phyloP scores from a whole-genome alignment of 2,113 vertebrate genomes.

The Planiliza haematocheilus region DNA sequence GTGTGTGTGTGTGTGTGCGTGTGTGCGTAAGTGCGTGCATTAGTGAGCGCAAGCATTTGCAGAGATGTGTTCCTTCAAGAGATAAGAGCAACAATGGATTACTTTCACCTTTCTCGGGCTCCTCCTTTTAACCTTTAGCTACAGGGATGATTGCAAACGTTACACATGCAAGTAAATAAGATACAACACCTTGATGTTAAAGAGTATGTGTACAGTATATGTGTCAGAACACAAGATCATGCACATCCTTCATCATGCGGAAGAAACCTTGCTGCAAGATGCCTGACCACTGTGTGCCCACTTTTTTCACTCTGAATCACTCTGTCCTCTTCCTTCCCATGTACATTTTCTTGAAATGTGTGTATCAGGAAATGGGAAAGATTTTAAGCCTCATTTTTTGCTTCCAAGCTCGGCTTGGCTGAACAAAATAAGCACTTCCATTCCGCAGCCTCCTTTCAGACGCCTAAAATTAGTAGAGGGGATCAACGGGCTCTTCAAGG shows the following conservation, averaged over 20 bases:
- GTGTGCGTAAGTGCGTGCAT: slow-evolving; percentile 16
- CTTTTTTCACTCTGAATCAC: slow-evolving; percentile 12
- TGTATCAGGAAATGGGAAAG: slow-evolving; percentile 18
- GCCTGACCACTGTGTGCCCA: neutral
- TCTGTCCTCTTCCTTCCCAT: slow-evolving; percentile 17
- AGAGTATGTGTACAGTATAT: neutral
- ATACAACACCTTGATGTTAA: neutral
- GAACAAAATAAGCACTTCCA: slow-evolving; percentile 31
- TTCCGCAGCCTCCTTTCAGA: slow-evolving; percentile 15
- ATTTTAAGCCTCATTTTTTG: neutral
- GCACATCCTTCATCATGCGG: slow-evolving; percentile 42
- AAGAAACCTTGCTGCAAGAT: slow-evolving; percentile 17
- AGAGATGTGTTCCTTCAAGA: slow-evolving; percentile 49
- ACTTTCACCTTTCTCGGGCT: slow-evolving; percentile 46
- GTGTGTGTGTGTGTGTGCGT: neutral
- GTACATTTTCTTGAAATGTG: slow-evolving; percentile 45
- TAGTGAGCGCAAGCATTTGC: slow-evolving; percentile 49
- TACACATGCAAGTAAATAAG: slow-evolving; percentile 36
- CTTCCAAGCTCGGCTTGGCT: slow-evolving; percentile 19
- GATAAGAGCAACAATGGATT: slow-evolving; percentile 71
- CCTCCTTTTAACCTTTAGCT: slow-evolving; percentile 57
- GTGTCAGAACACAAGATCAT: neutral
- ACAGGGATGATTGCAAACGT: slow-evolving; percentile 52
- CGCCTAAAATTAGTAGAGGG: slow-evolving; percentile 63
- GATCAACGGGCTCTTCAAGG: slow-evolving; percentile 43